Evolutionary conservation across 2,888 invertebrate genomes (phyloP).

Genomic region (Lomographa bimaculata): DNA sequence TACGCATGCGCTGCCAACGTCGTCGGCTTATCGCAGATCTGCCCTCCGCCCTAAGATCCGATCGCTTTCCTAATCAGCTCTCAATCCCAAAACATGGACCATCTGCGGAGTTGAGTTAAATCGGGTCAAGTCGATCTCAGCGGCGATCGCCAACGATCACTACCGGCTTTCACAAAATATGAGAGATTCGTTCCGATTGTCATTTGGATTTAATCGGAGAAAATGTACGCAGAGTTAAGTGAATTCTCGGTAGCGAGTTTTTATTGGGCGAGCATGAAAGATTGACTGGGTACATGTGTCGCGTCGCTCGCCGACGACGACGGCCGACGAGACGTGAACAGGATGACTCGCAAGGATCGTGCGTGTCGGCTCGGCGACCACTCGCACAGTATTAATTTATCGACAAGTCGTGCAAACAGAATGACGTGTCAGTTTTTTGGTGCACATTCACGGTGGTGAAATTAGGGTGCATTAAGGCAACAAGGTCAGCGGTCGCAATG

Average conservation of each 20-base stretch:
- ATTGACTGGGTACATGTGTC: slow-evolving; percentile 45
- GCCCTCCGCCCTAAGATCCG: slow-evolving; percentile 79
- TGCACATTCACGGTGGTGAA: slow-evolving; percentile 64
- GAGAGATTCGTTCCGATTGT: slow-evolving; percentile 53
- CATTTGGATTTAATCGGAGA: slow-evolving; percentile 55
- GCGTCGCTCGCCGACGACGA: slow-evolving; percentile 35
- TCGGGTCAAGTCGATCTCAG: slow-evolving; percentile 45
- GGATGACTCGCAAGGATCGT: slow-evolving; percentile 53
- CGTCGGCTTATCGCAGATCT: slow-evolving; percentile 74
- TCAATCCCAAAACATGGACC: slow-evolving; percentile 69
- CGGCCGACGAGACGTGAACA: slow-evolving; percentile 27
- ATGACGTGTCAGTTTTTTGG: slow-evolving; percentile 74
- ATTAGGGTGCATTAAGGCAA: slow-evolving; percentile 81
- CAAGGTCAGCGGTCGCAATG: slow-evolving; percentile 68
- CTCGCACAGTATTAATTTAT: slow-evolving; percentile 73
- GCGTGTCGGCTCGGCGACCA: slow-evolving; percentile 60
- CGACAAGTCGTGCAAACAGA: slow-evolving; percentile 76
- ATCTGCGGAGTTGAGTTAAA: slow-evolving; percentile 60
- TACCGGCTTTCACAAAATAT: slow-evolving; percentile 50
- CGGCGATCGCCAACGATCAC: slow-evolving; percentile 40
- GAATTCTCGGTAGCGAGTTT: slow-evolving; percentile 49
- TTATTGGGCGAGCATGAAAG: slow-evolving; percentile 50
- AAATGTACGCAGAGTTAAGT: slow-evolving; percentile 47
- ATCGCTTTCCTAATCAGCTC: slow-evolving; percentile 76
- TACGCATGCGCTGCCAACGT: slow-evolving; percentile 81